Percentiles rank a stretch among this genome's conserved stretches.
phyloP scores from a whole-genome alignment of 2,113 vertebrate genomes.

The Danio rerio region DNA sequence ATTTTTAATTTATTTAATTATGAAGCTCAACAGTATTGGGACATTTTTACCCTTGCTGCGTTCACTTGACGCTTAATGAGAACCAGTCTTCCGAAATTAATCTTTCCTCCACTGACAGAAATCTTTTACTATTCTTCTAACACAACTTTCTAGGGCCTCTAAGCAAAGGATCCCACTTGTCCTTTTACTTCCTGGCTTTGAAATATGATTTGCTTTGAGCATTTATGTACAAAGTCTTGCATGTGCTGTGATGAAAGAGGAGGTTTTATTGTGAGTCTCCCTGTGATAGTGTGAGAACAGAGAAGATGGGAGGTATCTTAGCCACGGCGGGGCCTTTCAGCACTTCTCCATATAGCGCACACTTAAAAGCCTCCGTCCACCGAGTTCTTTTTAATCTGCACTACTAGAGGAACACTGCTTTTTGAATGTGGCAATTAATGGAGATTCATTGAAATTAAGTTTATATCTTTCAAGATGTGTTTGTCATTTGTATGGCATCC shows the following conservation, averaged over 20 bases:
- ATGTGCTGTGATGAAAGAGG: slow-evolving; percentile 89
- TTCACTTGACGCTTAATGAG: slow-evolving; percentile 6
- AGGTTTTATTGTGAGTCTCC: slow-evolving; percentile 85
- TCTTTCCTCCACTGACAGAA: slow-evolving; percentile 6
- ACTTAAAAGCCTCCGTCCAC: slow-evolving; percentile 74
- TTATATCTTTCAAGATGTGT: slow-evolving; percentile 49
- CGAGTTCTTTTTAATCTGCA: slow-evolving; percentile 74
- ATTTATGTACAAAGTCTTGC: slow-evolving; percentile 90
- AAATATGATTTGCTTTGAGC: slow-evolving; percentile 99
- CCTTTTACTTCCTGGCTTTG: slow-evolving; percentile 87
- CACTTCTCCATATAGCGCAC: slow-evolving; percentile 68
- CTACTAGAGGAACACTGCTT: slow-evolving; percentile 64
- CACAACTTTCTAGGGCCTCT: slow-evolving; percentile 63
- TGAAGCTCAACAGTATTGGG: background rate
- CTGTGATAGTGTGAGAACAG: slow-evolving; percentile 68
- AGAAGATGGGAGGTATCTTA: slow-evolving; percentile 65
- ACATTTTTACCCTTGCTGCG: background rate
- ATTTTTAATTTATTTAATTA: background rate
- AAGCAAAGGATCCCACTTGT: slow-evolving; percentile 66
- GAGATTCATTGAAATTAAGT: slow-evolving; percentile 72
- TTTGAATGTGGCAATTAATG: slow-evolving; percentile 70
- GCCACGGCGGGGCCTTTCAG: slow-evolving; percentile 63
- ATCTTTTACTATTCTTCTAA: slow-evolving; percentile 45
- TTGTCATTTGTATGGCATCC: slow-evolving; percentile 22
- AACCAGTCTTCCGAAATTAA: slow-evolving; percentile 18